Conservation (phyloP, 1,140 invertebrate species). For the Intoshia linei region DNA sequence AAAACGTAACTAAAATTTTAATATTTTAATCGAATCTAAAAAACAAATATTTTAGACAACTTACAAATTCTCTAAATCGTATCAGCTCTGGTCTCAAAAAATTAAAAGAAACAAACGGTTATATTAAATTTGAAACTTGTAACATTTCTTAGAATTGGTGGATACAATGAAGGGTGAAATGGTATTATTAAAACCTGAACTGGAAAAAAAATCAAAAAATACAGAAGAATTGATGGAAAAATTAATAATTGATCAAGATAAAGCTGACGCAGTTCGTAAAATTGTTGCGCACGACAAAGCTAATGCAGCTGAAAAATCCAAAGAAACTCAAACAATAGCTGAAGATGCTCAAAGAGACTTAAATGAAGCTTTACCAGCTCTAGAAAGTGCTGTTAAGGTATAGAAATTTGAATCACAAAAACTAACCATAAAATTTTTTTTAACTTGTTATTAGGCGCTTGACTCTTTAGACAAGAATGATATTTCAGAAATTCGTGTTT, state of each 20-base stretch:
- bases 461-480: constrained; percentile 53
- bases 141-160: too few species aligned
- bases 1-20: constrained; percentile 14
- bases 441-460: constrained; percentile 33
- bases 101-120: constrained; percentile 22
- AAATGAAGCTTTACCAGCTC: constrained; percentile 42
- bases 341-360: constrained; percentile 30
- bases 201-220: constrained; percentile 20
- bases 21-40: not conserved
- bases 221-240: constrained; percentile 21
- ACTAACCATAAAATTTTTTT: too few species aligned
- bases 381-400: constrained; percentile 38
- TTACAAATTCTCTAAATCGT: constrained; percentile 14
- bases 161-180: constrained; percentile 23
- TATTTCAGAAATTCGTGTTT: constrained; percentile 51
- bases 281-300: constrained; percentile 22
- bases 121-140: too few species aligned
- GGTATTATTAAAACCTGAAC: constrained; percentile 19
- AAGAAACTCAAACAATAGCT: constrained; percentile 22
- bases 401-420: too few species aligned
- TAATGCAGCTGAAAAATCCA: constrained; percentile 20
- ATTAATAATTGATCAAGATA: constrained; percentile 21
- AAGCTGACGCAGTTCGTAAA: constrained; percentile 20
- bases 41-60: constrained; percentile 9
- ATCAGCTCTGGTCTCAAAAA: constrained; percentile 22